These are phyloP conservation scores for Xylota segnis DNA, from an alignment of 2,888 invertebrate genomes.

Conservation along the genomic window DNA sequence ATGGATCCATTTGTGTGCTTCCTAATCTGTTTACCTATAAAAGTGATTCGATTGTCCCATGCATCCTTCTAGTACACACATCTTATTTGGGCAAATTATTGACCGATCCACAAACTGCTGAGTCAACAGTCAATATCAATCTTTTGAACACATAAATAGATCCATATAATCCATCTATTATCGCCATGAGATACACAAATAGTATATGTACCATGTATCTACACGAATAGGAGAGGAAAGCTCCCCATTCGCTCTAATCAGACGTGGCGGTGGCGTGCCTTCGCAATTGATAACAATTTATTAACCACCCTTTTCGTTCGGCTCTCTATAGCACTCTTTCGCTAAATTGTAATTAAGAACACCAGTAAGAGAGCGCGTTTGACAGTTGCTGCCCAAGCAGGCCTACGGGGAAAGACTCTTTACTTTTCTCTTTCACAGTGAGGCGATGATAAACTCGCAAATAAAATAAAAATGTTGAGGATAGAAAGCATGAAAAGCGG, in stretches of 20 bases:
- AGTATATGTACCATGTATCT: not conserved
- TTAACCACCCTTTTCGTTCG: not conserved
- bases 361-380: slow-evolving; percentile 5
- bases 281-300: slow-evolving; percentile 12
- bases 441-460: slow-evolving; percentile 9
- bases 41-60: slow-evolving; percentile 24
- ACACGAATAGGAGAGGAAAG: not conserved
- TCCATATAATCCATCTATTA: slow-evolving; percentile 21
- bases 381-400: not conserved
- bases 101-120: slow-evolving; percentile 3
- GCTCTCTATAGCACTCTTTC: not conserved
- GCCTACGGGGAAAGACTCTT: not conserved
- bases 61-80: slow-evolving; percentile 12
- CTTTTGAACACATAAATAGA: slow-evolving; percentile 40
- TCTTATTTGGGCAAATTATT: slow-evolving; percentile 45
- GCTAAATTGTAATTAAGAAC: not conserved
- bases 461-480: slow-evolving; percentile 5
- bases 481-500: slow-evolving; percentile 50
- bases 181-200: slow-evolving; percentile 1
- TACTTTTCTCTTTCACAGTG: slow-evolving; percentile 41
- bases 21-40: slow-evolving; percentile 18
- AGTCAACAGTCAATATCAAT: slow-evolving; percentile 58
- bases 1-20: slow-evolving; percentile 10
- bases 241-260: slow-evolving; percentile 18
- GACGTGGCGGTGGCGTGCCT: not conserved